These are phyloP conservation scores for Ophioninae sp. DNA, from an alignment of 2,888 invertebrate species.

Conservation along the genomic window DNA sequence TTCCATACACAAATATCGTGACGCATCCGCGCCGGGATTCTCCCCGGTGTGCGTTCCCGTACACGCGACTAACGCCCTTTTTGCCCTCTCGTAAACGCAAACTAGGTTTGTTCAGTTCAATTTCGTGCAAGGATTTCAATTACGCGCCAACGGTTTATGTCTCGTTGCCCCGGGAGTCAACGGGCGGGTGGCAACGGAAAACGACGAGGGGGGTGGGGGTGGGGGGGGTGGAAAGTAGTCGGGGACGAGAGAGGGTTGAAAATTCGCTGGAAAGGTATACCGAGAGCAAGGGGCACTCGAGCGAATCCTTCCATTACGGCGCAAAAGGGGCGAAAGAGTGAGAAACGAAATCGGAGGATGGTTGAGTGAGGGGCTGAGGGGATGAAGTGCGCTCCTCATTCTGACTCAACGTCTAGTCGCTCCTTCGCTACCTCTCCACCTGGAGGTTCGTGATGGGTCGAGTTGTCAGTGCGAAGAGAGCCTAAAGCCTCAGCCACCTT, in stretches of 20 bases:
- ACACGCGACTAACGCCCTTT: conserved; percentile 12
- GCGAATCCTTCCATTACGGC: conserved; percentile 59
- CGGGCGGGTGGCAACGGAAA: background rate
- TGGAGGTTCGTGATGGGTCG: conserved; percentile 43
- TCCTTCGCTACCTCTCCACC: conserved; percentile 25
- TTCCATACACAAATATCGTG: background rate
- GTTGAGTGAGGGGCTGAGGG: conserved; percentile 17
- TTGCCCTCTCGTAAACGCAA: conserved; percentile 57
- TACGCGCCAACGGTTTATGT: conserved; percentile 61
- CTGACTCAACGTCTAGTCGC: conserved; percentile 50
- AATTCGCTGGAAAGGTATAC: conserved; percentile 17
- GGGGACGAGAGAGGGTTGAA: conserved; percentile 22
- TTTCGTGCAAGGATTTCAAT: conserved; percentile 64
- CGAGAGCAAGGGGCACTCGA: conserved; percentile 49
- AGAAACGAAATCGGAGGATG: background rate
- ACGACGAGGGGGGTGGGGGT: background rate
- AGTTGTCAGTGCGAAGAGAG: conserved; percentile 38
- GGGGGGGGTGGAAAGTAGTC: background rate
- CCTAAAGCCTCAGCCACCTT: background rate
- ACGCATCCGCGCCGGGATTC: background rate
- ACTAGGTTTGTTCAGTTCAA: conserved; percentile 64
- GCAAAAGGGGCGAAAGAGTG: conserved; percentile 7
- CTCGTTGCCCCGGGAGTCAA: conserved; percentile 40
- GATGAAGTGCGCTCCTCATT: conserved; percentile 40
- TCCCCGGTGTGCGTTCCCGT: background rate